Conservation (phyloP, 2,113 vertebrate genomes). For the Aplodontia rufa region DNA sequence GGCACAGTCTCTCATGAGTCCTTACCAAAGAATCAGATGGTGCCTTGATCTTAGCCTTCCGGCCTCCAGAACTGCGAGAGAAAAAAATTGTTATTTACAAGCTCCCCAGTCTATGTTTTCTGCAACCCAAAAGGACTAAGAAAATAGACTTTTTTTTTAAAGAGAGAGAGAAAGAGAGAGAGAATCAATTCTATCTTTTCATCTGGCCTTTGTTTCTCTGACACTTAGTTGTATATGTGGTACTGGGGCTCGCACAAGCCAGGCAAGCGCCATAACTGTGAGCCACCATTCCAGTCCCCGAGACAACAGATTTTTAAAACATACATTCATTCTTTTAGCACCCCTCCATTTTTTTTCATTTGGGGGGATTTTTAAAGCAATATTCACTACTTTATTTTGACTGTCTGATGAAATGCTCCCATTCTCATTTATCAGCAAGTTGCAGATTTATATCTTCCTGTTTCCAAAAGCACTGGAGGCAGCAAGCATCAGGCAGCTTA, state of each 20-base stretch:
- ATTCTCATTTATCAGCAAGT: conserved; percentile 48
- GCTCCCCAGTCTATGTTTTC: background rate
- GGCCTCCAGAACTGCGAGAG: background rate
- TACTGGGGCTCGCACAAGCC: too few relatives aligned
- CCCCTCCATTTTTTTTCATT: background rate
- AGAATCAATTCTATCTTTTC: too few relatives aligned
- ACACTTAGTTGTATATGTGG: too few relatives aligned
- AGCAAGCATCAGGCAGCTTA: conserved; percentile 21
- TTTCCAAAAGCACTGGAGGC: conserved; percentile 36
- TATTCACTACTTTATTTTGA: conserved; percentile 39
- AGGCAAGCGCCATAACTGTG: too few relatives aligned
- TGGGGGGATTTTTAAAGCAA: conserved; percentile 32
- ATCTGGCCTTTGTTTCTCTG: too few relatives aligned
- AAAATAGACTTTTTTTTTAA: background rate
- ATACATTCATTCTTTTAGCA: conserved; percentile 11
- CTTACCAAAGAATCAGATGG: background rate
- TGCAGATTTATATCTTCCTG: conserved; percentile 40
- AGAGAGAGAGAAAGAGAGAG: too few relatives aligned
- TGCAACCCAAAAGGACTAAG: background rate
- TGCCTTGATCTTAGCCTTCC: background rate
- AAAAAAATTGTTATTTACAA: background rate
- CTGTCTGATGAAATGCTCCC: background rate
- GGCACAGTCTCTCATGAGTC: background rate
- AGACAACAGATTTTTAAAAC: background rate
- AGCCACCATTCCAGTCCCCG: too few relatives aligned